Base-by-base conservation (phyloP, 2,113 vertebrate genomes). In the Aegithalos caudatus region DNA sequence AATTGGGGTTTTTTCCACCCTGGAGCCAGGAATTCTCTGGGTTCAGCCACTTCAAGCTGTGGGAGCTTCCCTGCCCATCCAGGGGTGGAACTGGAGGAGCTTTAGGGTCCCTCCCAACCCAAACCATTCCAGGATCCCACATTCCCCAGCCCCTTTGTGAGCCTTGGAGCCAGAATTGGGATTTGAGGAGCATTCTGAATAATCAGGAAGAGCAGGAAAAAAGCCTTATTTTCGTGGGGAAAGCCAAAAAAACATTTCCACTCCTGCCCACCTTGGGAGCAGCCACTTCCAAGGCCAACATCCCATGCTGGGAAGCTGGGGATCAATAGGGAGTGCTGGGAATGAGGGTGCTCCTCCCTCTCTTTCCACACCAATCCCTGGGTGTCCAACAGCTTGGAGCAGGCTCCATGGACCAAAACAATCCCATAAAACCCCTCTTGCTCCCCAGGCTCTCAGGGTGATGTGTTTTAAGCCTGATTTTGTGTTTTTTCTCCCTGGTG, bases 11-110 rank as follows among this genome's bases (percentile, higher is more conserved):
- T 12, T 56, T 61, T 22, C 31, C 50, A 14, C 9, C 72, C 7
- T 2, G 6, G 42, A 84, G 44, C 14, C 47, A 2, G 2, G 33
- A 69, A 16, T 10, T 7, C 67, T 35, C 38, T 0, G 24, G 40
- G 62, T 22, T 61, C 5, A 1, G 10, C 8, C n/a, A 22, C 4
- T 9, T 37, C 23, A 5, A 28, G 20, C 29, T n/a, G 11, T 22
- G 65, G 24, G 19, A 50, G 18, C 4, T 50, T 37, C 53, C 8
- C 51, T 81, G 62, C 42, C 62, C 40, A 33, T 1, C 53, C 44
- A 13, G 14, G 38, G 37, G 11, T 23, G 50, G 24, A 19, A 7
- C 44, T 40, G 51, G 53, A 14, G 7, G 17, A 37, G 33, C 5
- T 60, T 51, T 19, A 4, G 12, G 44, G 18, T 19, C 54, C 31